phyloP scores from a whole-genome alignment of 2,797 vertebrate species.

The Sciurus vulgaris region DNA sequence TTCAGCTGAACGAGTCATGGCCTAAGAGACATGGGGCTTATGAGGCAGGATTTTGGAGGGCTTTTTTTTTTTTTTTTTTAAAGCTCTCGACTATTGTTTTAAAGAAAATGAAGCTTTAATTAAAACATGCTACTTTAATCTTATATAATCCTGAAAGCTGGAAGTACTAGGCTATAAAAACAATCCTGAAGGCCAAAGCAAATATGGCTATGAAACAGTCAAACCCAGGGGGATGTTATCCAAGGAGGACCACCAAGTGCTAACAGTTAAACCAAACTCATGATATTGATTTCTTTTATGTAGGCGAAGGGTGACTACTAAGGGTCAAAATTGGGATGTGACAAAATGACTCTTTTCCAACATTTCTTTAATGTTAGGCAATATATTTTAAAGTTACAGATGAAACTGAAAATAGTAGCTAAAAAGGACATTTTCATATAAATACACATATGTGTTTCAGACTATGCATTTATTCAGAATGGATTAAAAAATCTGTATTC shows the following conservation, averaged over 20 bases:
- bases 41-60: neutral
- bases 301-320: neutral
- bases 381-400: neutral
- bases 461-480: neutral
- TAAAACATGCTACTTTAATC: conserved; percentile 45
- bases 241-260: neutral
- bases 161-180: conserved; percentile 23
- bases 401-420: neutral
- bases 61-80: neutral
- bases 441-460: neutral
- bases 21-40: neutral
- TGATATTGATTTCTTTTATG: neutral
- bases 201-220: conserved; percentile 15
- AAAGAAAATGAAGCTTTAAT: conserved; percentile 50
- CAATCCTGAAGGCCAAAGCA: conserved; percentile 46
- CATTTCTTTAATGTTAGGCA: neutral
- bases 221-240: neutral
- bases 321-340: neutral
- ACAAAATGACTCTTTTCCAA: neutral
- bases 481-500: neutral
- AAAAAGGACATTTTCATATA: conserved; percentile 31
- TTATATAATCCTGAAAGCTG: conserved; percentile 59
- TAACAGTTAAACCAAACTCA: neutral
- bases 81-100: conserved; percentile 27
- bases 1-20: neutral